Percentiles rank a stretch among this genome's conserved stretches.
Evolutionary conservation across 2,888 invertebrate species (phyloP).

Genomic region (Eutolmus rufibarbis): DNA sequence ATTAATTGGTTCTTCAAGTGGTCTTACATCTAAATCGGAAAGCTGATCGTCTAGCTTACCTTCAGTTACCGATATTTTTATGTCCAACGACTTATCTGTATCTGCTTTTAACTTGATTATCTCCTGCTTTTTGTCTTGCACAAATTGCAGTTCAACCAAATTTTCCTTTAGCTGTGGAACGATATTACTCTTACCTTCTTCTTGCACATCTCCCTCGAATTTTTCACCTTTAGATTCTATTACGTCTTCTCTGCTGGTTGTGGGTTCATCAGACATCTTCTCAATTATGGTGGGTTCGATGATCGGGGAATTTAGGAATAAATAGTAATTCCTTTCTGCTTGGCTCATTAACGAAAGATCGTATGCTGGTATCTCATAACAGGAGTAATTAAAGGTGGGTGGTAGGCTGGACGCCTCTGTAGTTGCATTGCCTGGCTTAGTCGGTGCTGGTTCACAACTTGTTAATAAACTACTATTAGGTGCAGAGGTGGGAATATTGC

Average conservation of each 20-base stretch:
- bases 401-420: not conserved
- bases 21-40: not conserved
- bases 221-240: not conserved
- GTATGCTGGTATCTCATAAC: slow-evolving; percentile 50
- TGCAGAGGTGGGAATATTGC: slow-evolving; percentile 40
- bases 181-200: not conserved
- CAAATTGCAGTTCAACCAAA: not conserved
- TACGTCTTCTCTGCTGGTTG: not conserved
- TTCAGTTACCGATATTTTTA: not conserved
- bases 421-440: not conserved
- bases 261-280: not conserved
- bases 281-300: slow-evolving; percentile 42
- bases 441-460: slow-evolving; percentile 21
- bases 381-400: slow-evolving; percentile 41
- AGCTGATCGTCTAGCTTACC: not conserved
- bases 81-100: not conserved
- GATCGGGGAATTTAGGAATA: slow-evolving; percentile 47
- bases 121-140: not conserved
- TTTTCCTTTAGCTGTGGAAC: not conserved
- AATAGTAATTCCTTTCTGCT: slow-evolving; percentile 50
- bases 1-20: not conserved
- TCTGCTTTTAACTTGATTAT: not conserved
- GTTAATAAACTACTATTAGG: slow-evolving; percentile 43
- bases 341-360: slow-evolving; percentile 49
- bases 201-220: not conserved